Base-by-base conservation (phyloP, 2,113 vertebrate genomes). In the Phasianus colchicus region DNA sequence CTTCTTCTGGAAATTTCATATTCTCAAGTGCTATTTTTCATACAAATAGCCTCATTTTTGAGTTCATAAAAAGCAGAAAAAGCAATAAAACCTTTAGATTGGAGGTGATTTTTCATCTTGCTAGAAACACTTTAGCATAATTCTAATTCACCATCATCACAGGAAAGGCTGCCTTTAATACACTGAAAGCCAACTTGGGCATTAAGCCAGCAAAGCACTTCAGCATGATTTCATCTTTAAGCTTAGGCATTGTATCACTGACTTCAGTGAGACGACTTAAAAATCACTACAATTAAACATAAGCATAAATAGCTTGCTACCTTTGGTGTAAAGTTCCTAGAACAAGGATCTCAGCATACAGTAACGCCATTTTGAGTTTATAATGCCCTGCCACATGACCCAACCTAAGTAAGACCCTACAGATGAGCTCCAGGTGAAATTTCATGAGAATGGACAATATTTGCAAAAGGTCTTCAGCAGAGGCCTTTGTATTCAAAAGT, bases 201-300 rank as follows among this genome's bases (percentile, higher is more conserved):
- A 92, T 40, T 30, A 65, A 83, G 95, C 96, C 96, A 97, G 76
- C 76, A 91, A 91, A 96, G 89, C 94, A 95, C 91, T 96, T 83
- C 92, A 80, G 89, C 69, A 61, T 70, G 67, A 87, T 88, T 96
- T 86, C 93, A 95, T 91, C 92, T 93, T 77, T 64, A 77, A 78
- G 60, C 89, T 73, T 22, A 64, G 58, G 43, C 48, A 15, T 65
- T 43, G 55, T 4, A 91, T 74, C 78, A 63, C 84, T 83, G 72
- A 74, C 83, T 95, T 48, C 42, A 88, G 71, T 24, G 60, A 60
- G 55, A 55, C 55, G 69, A 88, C 71, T 93, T 74, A 52, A 84
- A 83, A 90, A 84, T 38, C 79, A 60, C 81, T 36, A 82, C 90
- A 95, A 82, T 91, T 92, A 85, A 81, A 89, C 11, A 12, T 48